Conservation (phyloP, 2,888 invertebrate genomes). For the Geophilus truncorum region DNA sequence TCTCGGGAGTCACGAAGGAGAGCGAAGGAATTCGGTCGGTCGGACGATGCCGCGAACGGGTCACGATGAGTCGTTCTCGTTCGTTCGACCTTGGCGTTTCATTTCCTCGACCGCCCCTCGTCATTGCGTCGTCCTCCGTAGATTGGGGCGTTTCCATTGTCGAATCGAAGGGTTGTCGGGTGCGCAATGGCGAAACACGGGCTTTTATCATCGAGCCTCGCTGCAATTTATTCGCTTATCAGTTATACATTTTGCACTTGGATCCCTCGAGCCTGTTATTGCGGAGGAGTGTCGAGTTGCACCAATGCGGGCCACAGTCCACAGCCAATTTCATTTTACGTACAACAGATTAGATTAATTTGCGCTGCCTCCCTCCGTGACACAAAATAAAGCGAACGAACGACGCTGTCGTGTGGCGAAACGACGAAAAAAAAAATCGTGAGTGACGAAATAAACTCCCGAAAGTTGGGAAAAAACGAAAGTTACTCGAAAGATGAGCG, state of each 20-base stretch:
- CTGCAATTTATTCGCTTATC: neutral
- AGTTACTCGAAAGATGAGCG: no score
- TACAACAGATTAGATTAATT: neutral
- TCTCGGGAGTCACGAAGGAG: no score
- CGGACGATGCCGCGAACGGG: no score
- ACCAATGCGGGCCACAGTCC: neutral
- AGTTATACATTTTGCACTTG: neutral
- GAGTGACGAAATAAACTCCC: no score
- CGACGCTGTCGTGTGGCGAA: neutral
- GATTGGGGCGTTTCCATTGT: neutral
- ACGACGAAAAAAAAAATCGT: no score
- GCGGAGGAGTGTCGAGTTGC: neutral
- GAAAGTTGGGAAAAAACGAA: no score
- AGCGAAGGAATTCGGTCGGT: no score
- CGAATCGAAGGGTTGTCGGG: neutral
- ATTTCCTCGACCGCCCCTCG: neutral
- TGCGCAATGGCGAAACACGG: neutral
- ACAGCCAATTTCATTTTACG: neutral
- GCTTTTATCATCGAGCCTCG: neutral
- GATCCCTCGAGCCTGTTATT: neutral
- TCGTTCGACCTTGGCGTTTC: constrained; percentile 8
- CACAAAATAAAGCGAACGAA: neutral
- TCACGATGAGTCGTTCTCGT: neutral
- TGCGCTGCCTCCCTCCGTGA: neutral
- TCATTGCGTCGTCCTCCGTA: neutral